These are phyloP conservation scores for Aphelenchoides besseyi DNA, from an alignment of 1,140 invertebrate species.

Conservation along the genomic window DNA sequence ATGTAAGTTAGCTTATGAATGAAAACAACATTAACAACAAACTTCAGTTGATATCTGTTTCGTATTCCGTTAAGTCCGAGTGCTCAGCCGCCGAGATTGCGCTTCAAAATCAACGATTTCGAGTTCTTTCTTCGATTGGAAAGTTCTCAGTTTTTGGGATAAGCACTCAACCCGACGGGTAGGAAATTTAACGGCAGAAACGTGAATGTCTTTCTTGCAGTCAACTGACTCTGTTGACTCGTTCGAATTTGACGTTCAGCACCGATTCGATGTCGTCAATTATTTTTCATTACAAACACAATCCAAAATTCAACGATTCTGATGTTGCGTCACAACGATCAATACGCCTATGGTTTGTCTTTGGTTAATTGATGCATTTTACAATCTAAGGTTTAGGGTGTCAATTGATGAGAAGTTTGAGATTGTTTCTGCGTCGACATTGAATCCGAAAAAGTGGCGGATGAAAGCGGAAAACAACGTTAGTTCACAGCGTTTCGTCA, in stretches of 20 bases:
- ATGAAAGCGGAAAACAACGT: conserved; percentile 18
- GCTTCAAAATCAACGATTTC: background rate
- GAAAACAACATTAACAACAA: background rate
- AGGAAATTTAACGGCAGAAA: background rate
- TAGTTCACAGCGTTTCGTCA: conserved; percentile 7
- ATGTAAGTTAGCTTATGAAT: conserved; percentile 19
- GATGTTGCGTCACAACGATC: background rate
- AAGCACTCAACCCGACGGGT: conserved; percentile 8
- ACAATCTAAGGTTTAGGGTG: conserved; percentile 14
- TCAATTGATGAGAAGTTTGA: conserved; percentile 23
- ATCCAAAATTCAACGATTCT: conserved; percentile 1
- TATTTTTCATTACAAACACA: conserved; percentile 25
- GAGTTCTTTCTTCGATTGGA: conserved; percentile 13
- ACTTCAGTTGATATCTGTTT: conserved; percentile 18
- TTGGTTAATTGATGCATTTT: background rate
- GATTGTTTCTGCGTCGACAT: conserved; percentile 17
- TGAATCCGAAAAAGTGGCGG: conserved; percentile 19
- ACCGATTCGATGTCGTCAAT: conserved; percentile 19
- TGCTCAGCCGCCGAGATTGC: conserved; percentile 19
- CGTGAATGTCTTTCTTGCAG: conserved; percentile 14
- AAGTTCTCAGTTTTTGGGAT: background rate
- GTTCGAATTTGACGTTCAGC: conserved; percentile 18
- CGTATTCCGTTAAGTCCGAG: conserved; percentile 20
- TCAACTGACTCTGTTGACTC: conserved; percentile 21
- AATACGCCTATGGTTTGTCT: background rate